These are phyloP conservation scores for Arge pagana DNA, from an alignment of 2,888 invertebrate genomes.

Conservation along the genomic window DNA sequence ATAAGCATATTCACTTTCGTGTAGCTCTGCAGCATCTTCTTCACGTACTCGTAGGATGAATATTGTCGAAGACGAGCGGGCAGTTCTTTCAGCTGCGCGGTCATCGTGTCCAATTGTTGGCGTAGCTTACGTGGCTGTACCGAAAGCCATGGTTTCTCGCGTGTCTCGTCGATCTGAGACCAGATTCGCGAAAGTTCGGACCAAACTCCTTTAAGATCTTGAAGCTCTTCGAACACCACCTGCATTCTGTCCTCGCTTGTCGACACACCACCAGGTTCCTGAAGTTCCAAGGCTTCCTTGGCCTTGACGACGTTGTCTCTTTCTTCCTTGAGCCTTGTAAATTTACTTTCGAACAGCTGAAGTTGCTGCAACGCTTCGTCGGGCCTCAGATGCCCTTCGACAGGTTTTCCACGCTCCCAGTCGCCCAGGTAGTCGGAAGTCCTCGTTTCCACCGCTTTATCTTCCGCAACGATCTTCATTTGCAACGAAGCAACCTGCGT, in stretches of 20 bases:
- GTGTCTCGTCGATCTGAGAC: conserved; percentile 96
- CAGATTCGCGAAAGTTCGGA: conserved; percentile 93
- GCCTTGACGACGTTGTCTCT: conserved; percentile 97
- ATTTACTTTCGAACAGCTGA: conserved; percentile 92
- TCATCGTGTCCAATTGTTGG: conserved; percentile 91
- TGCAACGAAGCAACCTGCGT: conserved; percentile 94
- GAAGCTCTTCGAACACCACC: conserved; percentile 95
- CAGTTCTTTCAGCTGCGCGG: conserved; percentile 91
- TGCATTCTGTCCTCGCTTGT: conserved; percentile 80
- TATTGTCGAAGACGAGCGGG: conserved; percentile 95
- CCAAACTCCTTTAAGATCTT: conserved; percentile 97
- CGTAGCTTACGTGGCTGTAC: conserved; percentile 97
- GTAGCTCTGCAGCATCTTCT: conserved; percentile 92
- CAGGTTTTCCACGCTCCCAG: conserved; percentile 98
- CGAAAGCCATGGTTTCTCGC: conserved; percentile 98
- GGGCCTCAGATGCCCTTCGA: conserved; percentile 91
- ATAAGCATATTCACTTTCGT: conserved; percentile 94
- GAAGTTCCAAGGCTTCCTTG: conserved; percentile 96
- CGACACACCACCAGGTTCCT: conserved; percentile 78
- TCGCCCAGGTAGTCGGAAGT: conserved; percentile 92
- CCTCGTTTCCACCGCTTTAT: conserved; percentile 94
- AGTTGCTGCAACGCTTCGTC: conserved; percentile 91
- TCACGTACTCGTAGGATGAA: conserved; percentile 97
- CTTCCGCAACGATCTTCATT: conserved; percentile 98
- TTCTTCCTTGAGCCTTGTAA: conserved; percentile 94